These are phyloP conservation scores for Chymomyza costata DNA, from an alignment of 1,140 invertebrate genomes.

Conservation along the genomic window DNA sequence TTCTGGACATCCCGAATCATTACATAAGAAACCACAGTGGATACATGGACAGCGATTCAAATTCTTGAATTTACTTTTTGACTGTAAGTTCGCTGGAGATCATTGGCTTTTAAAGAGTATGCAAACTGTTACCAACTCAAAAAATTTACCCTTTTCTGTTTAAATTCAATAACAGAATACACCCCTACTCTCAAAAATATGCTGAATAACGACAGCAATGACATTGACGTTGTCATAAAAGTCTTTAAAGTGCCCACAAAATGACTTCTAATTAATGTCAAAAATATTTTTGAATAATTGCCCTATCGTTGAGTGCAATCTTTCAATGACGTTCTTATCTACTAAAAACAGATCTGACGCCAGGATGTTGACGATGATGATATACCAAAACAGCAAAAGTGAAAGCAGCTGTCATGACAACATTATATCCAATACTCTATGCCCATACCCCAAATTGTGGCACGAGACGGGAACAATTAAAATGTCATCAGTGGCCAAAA, in stretches of 20 bases:
- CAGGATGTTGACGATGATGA: conserved; percentile 30
- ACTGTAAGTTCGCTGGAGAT: too few species aligned
- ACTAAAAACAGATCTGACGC: conserved; percentile 29
- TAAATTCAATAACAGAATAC: too few species aligned
- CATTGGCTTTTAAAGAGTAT: too few species aligned
- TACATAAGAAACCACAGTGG: too few species aligned
- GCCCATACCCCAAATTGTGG: not conserved
- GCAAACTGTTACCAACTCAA: too few species aligned
- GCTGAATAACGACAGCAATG: conserved; percentile 10
- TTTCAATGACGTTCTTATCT: conserved; percentile 23
- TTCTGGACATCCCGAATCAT: too few species aligned
- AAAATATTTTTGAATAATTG: conserved; percentile 25
- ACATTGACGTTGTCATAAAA: conserved; percentile 1
- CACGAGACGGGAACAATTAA: conserved; percentile 42
- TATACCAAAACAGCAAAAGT: conserved; percentile 39
- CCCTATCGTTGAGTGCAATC: conserved; percentile 30
- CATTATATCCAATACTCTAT: too few species aligned
- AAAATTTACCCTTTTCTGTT: too few species aligned
- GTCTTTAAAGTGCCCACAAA: conserved; percentile 34
- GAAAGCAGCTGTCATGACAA: conserved; percentile 55
- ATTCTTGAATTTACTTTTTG: too few species aligned
- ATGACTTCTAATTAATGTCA: conserved; percentile 61
- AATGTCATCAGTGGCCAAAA: conserved; percentile 57
- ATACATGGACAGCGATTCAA: too few species aligned
- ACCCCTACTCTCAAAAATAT: too few species aligned